phyloP scores from a whole-genome alignment of 2,888 invertebrate species.

The Diarsia dahlii region DNA sequence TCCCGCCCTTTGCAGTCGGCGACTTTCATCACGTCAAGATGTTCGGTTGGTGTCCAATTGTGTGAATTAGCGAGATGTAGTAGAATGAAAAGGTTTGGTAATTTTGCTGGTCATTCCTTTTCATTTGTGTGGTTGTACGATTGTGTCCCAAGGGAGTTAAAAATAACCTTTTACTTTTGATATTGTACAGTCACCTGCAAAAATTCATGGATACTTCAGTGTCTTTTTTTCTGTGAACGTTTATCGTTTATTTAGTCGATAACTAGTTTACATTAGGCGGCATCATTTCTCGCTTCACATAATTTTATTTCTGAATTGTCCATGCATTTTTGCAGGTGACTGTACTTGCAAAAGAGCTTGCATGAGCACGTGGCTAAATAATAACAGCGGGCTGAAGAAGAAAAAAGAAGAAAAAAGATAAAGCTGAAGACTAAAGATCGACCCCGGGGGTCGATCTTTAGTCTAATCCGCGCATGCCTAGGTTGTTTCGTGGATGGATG shows the following conservation, averaged over 20 bases:
- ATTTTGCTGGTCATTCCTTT: not conserved
- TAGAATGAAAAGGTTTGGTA: not conserved
- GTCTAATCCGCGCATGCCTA: not conserved
- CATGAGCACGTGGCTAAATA: not conserved
- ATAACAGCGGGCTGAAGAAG: no score
- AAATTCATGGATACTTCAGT: no score
- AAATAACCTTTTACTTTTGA: not conserved
- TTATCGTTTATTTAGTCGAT: no score
- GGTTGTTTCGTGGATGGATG: not conserved
- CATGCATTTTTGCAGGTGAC: no score
- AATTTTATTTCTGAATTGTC: no score
- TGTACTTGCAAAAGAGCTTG: not conserved
- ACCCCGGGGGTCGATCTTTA: not conserved
- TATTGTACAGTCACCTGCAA: no score
- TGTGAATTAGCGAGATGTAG: slow-evolving; percentile 59
- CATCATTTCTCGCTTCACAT: no score
- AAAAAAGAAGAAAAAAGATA: no score
- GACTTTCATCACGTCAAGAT: slow-evolving; percentile 65
- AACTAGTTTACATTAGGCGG: no score
- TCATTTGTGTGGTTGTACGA: not conserved
- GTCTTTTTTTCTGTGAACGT: no score
- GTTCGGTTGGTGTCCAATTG: slow-evolving; percentile 61
- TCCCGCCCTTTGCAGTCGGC: slow-evolving; percentile 70
- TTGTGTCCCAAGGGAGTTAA: not conserved
- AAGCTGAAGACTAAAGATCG: no score